Base-by-base conservation (phyloP, 2,797 vertebrate species). In the Notolepis coatsorum region DNA sequence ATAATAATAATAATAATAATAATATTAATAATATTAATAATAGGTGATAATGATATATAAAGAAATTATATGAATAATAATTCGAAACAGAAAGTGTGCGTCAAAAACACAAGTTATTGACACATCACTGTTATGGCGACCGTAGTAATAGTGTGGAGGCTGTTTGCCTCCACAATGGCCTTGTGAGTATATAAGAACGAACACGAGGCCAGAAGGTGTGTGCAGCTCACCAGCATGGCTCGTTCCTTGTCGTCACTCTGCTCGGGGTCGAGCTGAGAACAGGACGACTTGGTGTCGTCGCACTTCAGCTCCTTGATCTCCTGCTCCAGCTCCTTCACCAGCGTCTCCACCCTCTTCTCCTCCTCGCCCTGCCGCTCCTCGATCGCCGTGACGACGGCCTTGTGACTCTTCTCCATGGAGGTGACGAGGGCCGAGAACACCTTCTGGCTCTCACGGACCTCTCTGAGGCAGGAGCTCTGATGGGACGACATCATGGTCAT, bases 391-490 rank as follows among this genome's bases (percentile, higher is more conserved):
- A 93, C 75, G 0, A 94, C 81, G 0, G 70, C 80, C 76, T 88
- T 92, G 84, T 93, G 93, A 49, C 70, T 90, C 68, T 82, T 87
- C 73, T 93, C 91, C 79, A 93, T 90, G 1, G 83, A 75, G 27
- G 69, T 78, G 2, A 92, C 79, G 2, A 94, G 71, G 15, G 69
- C 79, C 1, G 90, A 92, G 54, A 94, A 93, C 41, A 92, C 80
- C 65, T 77, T 89, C 38, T 92, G 89, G 65, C 91, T 94, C 63
- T 93, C 92, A 35, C 90, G 82, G 37, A 93, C 90, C 73, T 93
- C 92, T 42, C 84, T 82, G 10, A 88, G 85, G 72, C 89, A 92
- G 3, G 86, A 90, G 76, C 38, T 88, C 93, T 94, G 79, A 48
- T 67, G 30, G 68, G 57, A 82, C 62, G 46, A 27, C n/a, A 57